Base-by-base conservation (phyloP, 2,113 vertebrate genomes). In the Hoplias malabaricus region DNA sequence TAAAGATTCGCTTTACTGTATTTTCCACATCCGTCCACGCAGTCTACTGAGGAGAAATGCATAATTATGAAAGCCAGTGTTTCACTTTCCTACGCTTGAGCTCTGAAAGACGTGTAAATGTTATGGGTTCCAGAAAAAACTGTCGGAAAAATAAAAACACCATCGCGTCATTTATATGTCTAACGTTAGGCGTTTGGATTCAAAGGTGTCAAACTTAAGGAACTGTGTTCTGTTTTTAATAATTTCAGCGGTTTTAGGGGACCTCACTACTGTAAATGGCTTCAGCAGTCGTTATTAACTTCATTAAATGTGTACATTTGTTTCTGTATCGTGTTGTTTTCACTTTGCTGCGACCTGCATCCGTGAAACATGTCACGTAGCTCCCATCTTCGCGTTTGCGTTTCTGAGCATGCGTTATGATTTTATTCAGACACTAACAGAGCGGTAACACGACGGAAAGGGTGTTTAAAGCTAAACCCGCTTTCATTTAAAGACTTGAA, bases 331-430 rank as follows among this genome's bases (percentile, higher is more conserved):
- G 9, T 38, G 19, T 12, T 43, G 42, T 75, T 63, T 69, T 56
- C 69, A 63, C 69, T 54, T 67, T 61, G 50, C 27, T 73, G 23
- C 43, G 38, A 75, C 33, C 27, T 46, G 19, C 16, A 46, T 61
- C 65, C 69, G 77, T 80, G 83, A 69, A 81, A 69, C 69, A 40
- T 56, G 77, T 80, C 83, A 82, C 83, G 77, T 82, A 80, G 77
- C 76, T 27, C 31, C 14, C 40, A 19, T 59, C 43, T 50, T 63
- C 14, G 62, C 69, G 42, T n/a, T n/a, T 33, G 75, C 73, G 19
- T 54, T 34, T 40, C 36, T 62, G 73, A n/a, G 21, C 31, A 36
- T 62, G 59, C 31, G 33, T 62, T 74, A 34, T 50, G 33, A 43
- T 54, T 48, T 66, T 75, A 75, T 66, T 54, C 53, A 19, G n/a